phyloP scores from a whole-genome alignment of 2,888 invertebrate genomes.

The Malthinus seriepunctatus region DNA sequence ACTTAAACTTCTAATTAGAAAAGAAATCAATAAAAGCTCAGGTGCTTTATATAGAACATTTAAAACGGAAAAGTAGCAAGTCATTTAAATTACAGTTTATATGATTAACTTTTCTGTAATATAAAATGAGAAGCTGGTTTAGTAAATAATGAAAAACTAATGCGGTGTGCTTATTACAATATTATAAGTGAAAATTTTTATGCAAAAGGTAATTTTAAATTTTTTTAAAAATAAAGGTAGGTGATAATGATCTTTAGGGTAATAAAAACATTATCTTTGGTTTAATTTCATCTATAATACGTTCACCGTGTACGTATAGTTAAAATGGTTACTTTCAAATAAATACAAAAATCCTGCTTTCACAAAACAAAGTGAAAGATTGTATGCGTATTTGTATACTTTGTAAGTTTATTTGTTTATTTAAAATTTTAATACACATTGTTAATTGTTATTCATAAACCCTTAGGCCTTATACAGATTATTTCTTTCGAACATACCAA shows the following conservation, averaged over 20 bases:
- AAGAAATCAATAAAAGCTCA: no score
- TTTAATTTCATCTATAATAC: slow-evolving; percentile 18
- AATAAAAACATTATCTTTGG: slow-evolving; percentile 32
- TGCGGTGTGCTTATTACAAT: slow-evolving; percentile 25
- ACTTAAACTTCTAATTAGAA: no score
- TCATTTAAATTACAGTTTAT: no score
- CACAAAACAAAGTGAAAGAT: slow-evolving; percentile 38
- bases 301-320: slow-evolving; percentile 30
- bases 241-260: slow-evolving; percentile 33
- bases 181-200: slow-evolving; percentile 27
- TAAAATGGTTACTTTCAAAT: slow-evolving; percentile 33
- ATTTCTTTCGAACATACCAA: background rate
- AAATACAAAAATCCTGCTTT: slow-evolving; percentile 34
- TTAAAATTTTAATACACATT: no score
- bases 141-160: slow-evolving; percentile 14
- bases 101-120: no score
- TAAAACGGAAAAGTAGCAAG: no score
- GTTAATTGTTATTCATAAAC: background rate
- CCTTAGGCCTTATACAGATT: background rate
- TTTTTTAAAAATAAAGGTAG: slow-evolving; percentile 4
- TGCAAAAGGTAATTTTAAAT: slow-evolving; percentile 21
- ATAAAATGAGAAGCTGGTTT: no score
- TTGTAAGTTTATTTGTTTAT: background rate
- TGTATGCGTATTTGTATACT: background rate
- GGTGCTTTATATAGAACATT: no score